Evolutionary conservation across 2,888 invertebrate genomes (phyloP), one percentile per base, ranked within the genome.

Genomic region (Diogma glabrata): DNA sequence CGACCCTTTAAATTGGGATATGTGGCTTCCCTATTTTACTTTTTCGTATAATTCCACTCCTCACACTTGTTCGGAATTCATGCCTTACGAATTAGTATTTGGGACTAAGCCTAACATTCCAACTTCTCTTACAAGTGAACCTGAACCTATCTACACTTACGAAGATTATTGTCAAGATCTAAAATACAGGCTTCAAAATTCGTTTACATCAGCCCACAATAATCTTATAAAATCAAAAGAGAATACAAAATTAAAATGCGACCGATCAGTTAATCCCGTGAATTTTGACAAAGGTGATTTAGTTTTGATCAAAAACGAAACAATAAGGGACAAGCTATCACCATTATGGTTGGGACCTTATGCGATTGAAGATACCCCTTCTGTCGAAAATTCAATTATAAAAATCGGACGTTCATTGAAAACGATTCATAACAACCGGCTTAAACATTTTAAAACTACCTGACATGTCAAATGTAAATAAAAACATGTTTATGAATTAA

Each of bases 41-140:
- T 45, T 45, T n/a, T 4, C 12, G 4, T 30, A 51, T 26, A 51
- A 51, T 36, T 30, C n/a, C n/a, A n/a, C n/a, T n/a, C n/a, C n/a
- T n/a, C n/a, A n/a, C n/a, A n/a, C n/a, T n/a, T n/a, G n/a, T n/a
- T n/a, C n/a, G n/a, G n/a, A n/a, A n/a, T n/a, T n/a, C n/a, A n/a
- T n/a, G n/a, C n/a, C n/a, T n/a, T n/a, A n/a, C n/a, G n/a, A n/a
- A n/a, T n/a, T n/a, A n/a, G n/a, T n/a, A n/a, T n/a, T n/a, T 17
- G 52, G 52, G 2, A n/a, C 9, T 10, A 43, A 14, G 8, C 26
- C 49, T 9, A 26, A 26, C 2, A 6, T 43, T 3, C 49, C 45
- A 1, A 22, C 24, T n/a, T 12, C 4, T 22, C 3, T 52, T 33
- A 43, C 5, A 12, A 30, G 23, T n/a, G 17, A 36, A 8, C 38